Evolutionary conservation across 2,113 vertebrate genomes (phyloP), one percentile per base, ranked within the genome.

Genomic region (Dicaeum eximium): DNA sequence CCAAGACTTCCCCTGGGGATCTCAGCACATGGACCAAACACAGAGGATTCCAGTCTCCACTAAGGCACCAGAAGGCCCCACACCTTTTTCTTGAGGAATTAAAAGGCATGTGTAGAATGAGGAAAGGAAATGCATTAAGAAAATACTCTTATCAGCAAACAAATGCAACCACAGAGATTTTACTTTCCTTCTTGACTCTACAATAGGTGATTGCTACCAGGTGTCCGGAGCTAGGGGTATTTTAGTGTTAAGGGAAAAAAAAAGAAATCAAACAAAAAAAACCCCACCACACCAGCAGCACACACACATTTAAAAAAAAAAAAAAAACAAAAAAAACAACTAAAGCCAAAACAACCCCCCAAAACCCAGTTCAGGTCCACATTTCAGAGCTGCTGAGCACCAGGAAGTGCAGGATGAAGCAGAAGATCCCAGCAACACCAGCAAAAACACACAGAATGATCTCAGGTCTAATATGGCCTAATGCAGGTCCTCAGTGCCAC

Each of bases 71-170:
- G 42, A 20, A 90, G 64, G 61, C 72, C n/a, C 38, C 87, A 94
- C 78, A 77, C 47, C 72, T 96, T 77, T 44, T 92, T 66, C 87
- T 77, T 56, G 44, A 93, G 71, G 74, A 80, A 80, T 35, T 24
- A 37, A n/a, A 95, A 83, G 51, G 85, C 51, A 86, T 13, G 64
- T 57, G 22, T 88, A 92, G 96, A 96, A 96, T 86, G 96, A 95
- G 96, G 96, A 94, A 97, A 85, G 58, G 50, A 77, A 85, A 86
- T 2, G 6, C 17, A 72, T 57, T 24, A 11, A 62, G 73, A 79
- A 89, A 80, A 95, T 11, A 77, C 11, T 85, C 87, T 95, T 95
- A 93, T 95, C 91, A 60, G 51, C 1, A 2, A 73, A 45, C 23
- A 92, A 90, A 93, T 21, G 45, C 31, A 61, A 58, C 45, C 38